phyloP scores from a whole-genome alignment of 1,140 invertebrate genomes.

The Octopus sinensis region DNA sequence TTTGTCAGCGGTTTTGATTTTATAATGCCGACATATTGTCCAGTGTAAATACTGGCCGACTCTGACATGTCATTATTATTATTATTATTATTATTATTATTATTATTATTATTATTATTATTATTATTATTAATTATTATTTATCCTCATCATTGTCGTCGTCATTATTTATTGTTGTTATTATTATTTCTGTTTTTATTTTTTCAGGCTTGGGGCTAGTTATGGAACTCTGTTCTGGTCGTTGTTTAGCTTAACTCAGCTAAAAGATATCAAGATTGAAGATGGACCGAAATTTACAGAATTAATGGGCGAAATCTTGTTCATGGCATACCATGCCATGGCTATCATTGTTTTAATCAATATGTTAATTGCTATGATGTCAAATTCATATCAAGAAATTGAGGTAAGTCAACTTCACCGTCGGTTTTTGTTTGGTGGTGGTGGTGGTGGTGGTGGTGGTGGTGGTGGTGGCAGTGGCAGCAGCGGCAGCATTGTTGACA shows the following conservation, averaged over 20 bases:
- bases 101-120: constrained; percentile 3
- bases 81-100: neutral
- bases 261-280: constrained; percentile 52
- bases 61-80: constrained; percentile 1
- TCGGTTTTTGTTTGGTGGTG: neutral
- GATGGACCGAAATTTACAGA: constrained; percentile 52
- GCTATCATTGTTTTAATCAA: constrained; percentile 65
- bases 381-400: constrained; percentile 63
- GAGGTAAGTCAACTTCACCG: constrained; percentile 52
- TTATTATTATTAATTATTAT: constrained; percentile 1
- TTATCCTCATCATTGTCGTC: neutral
- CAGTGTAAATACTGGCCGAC: too few relatives aligned
- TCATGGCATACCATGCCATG: constrained; percentile 60
- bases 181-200: neutral
- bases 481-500: too few relatives aligned
- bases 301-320: constrained; percentile 60
- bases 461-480: too few relatives aligned
- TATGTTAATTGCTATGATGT: constrained; percentile 68
- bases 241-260: constrained; percentile 60
- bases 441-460: too few relatives aligned
- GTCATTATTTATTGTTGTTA: neutral
- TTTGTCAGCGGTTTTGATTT: too few relatives aligned
- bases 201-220: constrained; percentile 58
- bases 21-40: too few relatives aligned
- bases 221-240: constrained; percentile 64